A percentile compares a stretch with the other conserved stretches of the same genome.
Conservation (phyloP, 2,797 vertebrate species). For the Arnoldichthys spilopterus region DNA sequence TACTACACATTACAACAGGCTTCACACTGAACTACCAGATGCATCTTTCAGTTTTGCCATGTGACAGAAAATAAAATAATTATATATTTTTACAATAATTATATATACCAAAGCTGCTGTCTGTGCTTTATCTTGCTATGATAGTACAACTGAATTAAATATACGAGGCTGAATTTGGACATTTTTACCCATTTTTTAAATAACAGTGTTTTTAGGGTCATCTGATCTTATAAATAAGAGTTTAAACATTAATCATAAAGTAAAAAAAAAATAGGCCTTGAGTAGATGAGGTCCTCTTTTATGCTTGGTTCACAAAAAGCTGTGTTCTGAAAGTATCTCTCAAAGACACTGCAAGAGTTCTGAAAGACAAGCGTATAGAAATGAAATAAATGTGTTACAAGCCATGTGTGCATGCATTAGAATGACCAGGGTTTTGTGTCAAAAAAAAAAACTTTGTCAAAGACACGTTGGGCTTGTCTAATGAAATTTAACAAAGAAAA, state of each 20-base stretch:
- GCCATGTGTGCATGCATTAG: background rate
- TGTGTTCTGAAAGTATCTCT: slow-evolving; percentile 4
- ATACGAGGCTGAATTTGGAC: slow-evolving; percentile 12
- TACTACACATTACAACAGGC: background rate
- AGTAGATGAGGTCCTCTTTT: slow-evolving; percentile 7
- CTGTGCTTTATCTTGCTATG: background rate
- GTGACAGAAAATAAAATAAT: background rate
- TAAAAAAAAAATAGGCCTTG: slow-evolving; percentile 20
- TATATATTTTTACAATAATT: background rate
- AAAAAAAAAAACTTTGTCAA: background rate
- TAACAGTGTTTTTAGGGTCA: too few relatives aligned
- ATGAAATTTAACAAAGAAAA: background rate
- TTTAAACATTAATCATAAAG: too few relatives aligned
- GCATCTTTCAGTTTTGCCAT: background rate
- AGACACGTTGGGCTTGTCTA: background rate
- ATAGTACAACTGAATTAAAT: background rate
- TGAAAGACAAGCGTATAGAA: background rate
- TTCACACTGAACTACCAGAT: background rate
- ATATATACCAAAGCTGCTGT: too few relatives aligned
- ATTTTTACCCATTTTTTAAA: background rate
- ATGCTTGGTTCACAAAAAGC: slow-evolving; percentile 22
- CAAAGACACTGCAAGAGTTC: background rate
- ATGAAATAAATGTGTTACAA: background rate
- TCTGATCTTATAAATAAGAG: too few relatives aligned
- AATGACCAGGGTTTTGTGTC: background rate